phyloP scores from a whole-genome alignment of 1,140 invertebrate genomes.

The Melitaea cinxia region DNA sequence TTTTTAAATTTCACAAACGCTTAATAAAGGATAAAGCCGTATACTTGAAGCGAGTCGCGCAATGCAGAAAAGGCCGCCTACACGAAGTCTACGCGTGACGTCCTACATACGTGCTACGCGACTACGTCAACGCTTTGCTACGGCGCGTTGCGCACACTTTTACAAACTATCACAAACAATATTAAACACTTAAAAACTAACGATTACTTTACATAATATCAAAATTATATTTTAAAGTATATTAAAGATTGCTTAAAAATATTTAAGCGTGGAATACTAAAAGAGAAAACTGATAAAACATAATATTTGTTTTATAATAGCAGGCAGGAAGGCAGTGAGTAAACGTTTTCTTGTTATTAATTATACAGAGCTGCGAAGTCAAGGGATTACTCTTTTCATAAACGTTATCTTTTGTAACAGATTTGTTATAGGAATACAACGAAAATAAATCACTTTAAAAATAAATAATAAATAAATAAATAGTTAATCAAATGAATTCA shows the following conservation, averaged over 20 bases:
- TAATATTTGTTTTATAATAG: not conserved
- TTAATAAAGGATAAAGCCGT: slow-evolving; percentile 20
- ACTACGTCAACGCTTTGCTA: slow-evolving; percentile 44
- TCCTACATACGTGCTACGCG: slow-evolving; percentile 46
- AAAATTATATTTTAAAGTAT: not conserved
- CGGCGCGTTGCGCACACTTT: slow-evolving; percentile 37
- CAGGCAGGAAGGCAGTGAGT: slow-evolving; percentile 5
- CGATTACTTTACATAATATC: no score
- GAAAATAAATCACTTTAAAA: not conserved
- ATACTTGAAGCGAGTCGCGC: slow-evolving; percentile 28
- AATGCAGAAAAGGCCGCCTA: slow-evolving; percentile 39
- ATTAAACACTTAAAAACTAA: no score
- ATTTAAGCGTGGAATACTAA: no score
- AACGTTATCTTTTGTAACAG: not conserved
- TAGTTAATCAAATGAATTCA: no score
- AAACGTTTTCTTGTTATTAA: not conserved
- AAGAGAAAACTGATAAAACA: not conserved
- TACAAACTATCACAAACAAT: not conserved
- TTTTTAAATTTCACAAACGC: not conserved
- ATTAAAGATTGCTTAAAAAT: not conserved
- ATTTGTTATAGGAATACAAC: not conserved
- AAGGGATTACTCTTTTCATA: not conserved
- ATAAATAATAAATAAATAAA: no score
- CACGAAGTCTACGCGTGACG: slow-evolving; percentile 43
- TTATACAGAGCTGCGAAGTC: not conserved